These are phyloP conservation scores for Phaonia tiefii DNA, from an alignment of 2,888 invertebrate genomes.

Conservation along the genomic window DNA sequence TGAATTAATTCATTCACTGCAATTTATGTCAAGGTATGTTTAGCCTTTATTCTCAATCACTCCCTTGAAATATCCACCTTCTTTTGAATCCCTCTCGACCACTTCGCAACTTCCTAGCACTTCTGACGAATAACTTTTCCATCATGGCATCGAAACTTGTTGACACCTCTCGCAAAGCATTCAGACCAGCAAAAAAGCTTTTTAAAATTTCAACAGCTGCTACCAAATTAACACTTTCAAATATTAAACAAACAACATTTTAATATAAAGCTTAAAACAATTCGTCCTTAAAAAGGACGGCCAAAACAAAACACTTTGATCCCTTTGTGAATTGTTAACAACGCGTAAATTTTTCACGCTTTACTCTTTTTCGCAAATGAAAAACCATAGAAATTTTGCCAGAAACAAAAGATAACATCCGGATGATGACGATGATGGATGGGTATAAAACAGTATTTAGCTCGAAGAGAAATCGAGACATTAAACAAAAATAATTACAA, in stretches of 20 bases:
- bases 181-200: slow-evolving; percentile 32
- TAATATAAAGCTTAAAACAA: background rate
- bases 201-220: slow-evolving; percentile 59
- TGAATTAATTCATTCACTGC: no score
- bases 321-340: slow-evolving; percentile 64
- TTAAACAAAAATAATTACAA: slow-evolving; percentile 32
- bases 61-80: no score
- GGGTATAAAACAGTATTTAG: background rate
- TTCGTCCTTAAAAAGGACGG: background rate
- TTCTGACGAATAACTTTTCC: no score
- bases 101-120: no score
- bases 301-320: slow-evolving; percentile 57
- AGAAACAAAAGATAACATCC: background rate
- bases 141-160: background rate
- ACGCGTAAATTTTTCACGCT: slow-evolving; percentile 65
- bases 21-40: no score
- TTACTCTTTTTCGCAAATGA: slow-evolving; percentile 46
- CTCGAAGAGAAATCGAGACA: slow-evolving; percentile 9
- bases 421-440: background rate
- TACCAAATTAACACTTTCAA: slow-evolving; percentile 66
- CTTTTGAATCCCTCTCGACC: no score
- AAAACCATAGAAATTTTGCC: slow-evolving; percentile 23
- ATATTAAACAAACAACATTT: slow-evolving; percentile 32
- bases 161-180: slow-evolving; percentile 15
- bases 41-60: no score